Conservation (phyloP, 2,113 vertebrate genomes). For the Heterochromis multidens region DNA sequence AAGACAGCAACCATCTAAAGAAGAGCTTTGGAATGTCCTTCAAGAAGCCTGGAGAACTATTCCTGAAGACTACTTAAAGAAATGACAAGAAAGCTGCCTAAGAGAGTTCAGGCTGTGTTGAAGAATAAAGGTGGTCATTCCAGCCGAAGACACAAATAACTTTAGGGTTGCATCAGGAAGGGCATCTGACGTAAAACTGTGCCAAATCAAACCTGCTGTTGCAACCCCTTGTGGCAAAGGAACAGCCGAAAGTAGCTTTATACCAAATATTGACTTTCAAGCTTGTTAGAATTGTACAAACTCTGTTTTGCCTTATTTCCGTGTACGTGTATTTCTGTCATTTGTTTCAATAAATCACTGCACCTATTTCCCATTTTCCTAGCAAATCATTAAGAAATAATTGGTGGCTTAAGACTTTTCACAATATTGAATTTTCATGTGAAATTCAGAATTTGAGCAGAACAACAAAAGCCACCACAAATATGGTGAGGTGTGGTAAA, state of each 20-base stretch:
- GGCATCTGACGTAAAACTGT: not conserved
- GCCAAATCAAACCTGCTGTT: not conserved
- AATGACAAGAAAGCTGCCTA: not conserved
- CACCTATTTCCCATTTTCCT: not conserved
- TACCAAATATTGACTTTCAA: not conserved
- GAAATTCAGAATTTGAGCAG: slow-evolving; percentile 2
- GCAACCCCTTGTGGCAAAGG: not conserved
- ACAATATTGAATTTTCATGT: not conserved
- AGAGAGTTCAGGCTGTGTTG: not conserved
- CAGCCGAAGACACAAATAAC: not conserved
- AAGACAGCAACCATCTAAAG: not conserved
- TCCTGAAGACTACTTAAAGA: not conserved
- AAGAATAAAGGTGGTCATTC: not conserved
- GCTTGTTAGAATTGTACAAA: not conserved
- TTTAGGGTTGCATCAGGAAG: not conserved
- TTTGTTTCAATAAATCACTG: not conserved
- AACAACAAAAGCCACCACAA: slow-evolving; percentile 5
- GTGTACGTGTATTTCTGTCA: not conserved
- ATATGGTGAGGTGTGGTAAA: not conserved
- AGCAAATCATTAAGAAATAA: not conserved
- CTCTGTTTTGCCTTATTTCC: not conserved
- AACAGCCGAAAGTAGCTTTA: not conserved
- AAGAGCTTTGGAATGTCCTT: not conserved
- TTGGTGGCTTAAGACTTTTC: not conserved
- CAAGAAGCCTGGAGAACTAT: not conserved